Percentiles rank a stretch among this genome's conserved stretches.
These are phyloP conservation scores for Kradibia gibbosae DNA, from an alignment of 1,140 invertebrate genomes.

Conservation along the genomic window DNA sequence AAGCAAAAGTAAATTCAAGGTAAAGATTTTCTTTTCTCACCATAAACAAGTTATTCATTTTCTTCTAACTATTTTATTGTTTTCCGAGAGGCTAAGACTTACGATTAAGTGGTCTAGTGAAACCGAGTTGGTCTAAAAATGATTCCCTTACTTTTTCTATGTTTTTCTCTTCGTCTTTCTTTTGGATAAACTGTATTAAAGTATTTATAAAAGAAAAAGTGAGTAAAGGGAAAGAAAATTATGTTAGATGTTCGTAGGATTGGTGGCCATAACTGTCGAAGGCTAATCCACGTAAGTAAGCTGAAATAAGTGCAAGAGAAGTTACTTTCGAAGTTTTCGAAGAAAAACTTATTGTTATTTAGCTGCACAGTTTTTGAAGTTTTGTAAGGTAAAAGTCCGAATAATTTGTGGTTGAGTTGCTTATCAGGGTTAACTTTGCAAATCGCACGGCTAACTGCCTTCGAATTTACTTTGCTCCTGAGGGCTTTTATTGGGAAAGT, in stretches of 20 bases:
- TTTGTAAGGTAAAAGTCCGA: conserved; percentile 32
- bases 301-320: conserved; percentile 41
- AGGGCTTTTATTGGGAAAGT: conserved; percentile 8
- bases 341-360: conserved; percentile 51
- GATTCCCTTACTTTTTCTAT: background rate
- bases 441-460: conserved; percentile 14
- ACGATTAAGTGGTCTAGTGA: conserved; percentile 47
- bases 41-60: background rate
- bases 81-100: conserved; percentile 30
- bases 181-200: conserved; percentile 49
- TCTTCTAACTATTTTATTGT: background rate
- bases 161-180: background rate
- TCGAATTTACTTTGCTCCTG: conserved; percentile 13
- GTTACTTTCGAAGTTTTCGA: conserved; percentile 34
- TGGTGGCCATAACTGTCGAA: background rate
- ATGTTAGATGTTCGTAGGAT: background rate
- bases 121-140: conserved; percentile 36
- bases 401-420: conserved; percentile 35
- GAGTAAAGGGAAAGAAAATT: background rate
- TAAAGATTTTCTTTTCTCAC: background rate
- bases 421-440: conserved; percentile 19
- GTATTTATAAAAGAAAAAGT: conserved; percentile 48
- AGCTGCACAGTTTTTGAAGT: conserved; percentile 36
- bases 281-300: conserved; percentile 35
- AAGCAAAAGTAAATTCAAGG: background rate